Conservation (phyloP, 2,113 vertebrate genomes). For the Ceratotherium simum region DNA sequence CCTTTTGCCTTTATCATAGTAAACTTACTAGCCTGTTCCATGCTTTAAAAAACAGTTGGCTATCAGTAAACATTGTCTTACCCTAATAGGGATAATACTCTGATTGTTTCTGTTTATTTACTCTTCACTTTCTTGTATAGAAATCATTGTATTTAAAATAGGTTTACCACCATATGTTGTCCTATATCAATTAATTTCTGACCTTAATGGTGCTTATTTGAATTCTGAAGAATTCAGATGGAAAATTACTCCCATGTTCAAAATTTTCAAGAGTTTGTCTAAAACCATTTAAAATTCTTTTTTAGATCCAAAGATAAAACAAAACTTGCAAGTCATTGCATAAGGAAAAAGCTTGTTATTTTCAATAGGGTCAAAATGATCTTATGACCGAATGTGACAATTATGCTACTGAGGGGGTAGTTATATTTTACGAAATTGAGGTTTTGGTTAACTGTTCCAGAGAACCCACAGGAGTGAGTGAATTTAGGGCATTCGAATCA, state of each 20-base stretch:
- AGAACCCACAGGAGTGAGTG: constrained; percentile 33
- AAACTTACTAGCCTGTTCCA: not conserved
- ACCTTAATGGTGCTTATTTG: not conserved
- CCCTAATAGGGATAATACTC: not conserved
- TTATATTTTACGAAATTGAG: constrained; percentile 67
- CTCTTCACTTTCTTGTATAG: constrained; percentile 8
- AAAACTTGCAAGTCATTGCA: not conserved
- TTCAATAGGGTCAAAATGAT: constrained; percentile 45
- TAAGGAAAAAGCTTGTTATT: constrained; percentile 36
- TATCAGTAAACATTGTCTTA: not conserved
- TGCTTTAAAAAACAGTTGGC: not conserved
- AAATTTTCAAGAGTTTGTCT: constrained; percentile 19
- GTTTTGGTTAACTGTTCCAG: constrained; percentile 25
- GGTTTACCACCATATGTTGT: not conserved
- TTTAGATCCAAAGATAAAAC: constrained; percentile 35
- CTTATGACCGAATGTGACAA: constrained; percentile 23
- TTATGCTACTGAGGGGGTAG: not conserved
- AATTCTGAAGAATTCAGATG: not conserved
- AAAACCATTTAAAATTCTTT: constrained; percentile 7
- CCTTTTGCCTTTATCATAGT: not conserved
- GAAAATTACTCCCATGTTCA: not conserved
- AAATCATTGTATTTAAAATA: not conserved
- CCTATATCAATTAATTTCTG: not conserved
- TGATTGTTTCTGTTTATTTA: not conserved
- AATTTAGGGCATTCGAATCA: constrained; percentile 23